phyloP scores from a whole-genome alignment of 2,797 vertebrate species.

The Lophotriccus pileatus region DNA sequence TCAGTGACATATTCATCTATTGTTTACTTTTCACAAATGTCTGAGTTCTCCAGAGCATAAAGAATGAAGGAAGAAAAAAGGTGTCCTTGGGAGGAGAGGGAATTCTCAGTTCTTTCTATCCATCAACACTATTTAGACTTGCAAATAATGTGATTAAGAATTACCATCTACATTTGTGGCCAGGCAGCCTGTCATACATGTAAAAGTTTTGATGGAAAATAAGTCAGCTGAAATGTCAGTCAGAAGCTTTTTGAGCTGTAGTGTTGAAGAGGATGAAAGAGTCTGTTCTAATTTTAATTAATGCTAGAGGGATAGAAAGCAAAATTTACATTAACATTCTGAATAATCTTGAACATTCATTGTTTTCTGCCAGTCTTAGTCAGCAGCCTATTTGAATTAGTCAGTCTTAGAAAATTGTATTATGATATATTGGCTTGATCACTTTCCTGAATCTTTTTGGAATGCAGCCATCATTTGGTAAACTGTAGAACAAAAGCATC shows the following conservation, averaged over 20 bases:
- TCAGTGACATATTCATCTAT: neutral
- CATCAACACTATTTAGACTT: neutral
- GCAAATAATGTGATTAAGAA: neutral
- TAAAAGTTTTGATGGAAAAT: neutral
- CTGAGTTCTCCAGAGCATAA: neutral
- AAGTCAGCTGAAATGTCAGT: neutral
- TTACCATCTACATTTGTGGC: neutral
- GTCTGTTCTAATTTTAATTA: slow-evolving; percentile 47
- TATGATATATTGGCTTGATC: slow-evolving; percentile 15
- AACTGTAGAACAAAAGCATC: neutral
- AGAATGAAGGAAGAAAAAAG: neutral
- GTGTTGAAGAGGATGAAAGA: neutral
- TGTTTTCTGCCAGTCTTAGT: slow-evolving; percentile 3
- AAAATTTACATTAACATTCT: slow-evolving; percentile 17
- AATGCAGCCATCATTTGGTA: neutral
- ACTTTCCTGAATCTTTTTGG: neutral
- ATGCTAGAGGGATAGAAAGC: neutral
- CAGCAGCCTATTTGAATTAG: neutral
- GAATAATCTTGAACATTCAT: slow-evolving; percentile 1
- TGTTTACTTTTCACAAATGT: neutral
- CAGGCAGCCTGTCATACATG: neutral
- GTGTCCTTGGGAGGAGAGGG: neutral
- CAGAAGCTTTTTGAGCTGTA: neutral
- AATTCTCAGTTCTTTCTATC: neutral
- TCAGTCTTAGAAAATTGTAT: slow-evolving; percentile 19